Evolutionary conservation across 2,797 vertebrate genomes (phyloP).

Genomic region (Pampus argenteus): DNA sequence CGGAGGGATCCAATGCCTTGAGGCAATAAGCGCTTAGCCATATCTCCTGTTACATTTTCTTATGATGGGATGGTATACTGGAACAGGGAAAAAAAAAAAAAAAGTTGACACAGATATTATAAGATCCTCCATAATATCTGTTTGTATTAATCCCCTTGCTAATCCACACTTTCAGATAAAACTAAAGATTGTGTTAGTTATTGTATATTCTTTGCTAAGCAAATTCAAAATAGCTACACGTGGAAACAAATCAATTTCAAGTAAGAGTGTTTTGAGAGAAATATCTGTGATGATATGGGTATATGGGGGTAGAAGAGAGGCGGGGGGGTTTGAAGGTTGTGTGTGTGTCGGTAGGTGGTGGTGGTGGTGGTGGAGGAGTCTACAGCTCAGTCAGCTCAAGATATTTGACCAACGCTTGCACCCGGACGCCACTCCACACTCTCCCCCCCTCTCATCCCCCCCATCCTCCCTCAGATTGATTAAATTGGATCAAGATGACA

Average conservation of each 20-base stretch:
- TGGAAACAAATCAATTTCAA: slow-evolving; percentile 6
- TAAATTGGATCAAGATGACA: slow-evolving; percentile 99
- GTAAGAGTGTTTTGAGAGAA: background rate
- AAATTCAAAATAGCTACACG: background rate
- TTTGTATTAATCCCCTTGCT: slow-evolving; percentile 8
- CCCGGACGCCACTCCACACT: slow-evolving; percentile 79
- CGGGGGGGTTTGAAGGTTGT: background rate
- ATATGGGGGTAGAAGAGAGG: background rate
- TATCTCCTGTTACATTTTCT: slow-evolving; percentile 53
- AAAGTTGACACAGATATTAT: slow-evolving; percentile 17
- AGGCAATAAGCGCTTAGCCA: slow-evolving; percentile 33
- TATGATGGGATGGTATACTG: slow-evolving; percentile 20
- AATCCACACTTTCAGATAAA: background rate
- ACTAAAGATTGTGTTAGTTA: background rate
- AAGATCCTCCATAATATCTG: slow-evolving; percentile 3
- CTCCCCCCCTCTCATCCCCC: slow-evolving; percentile 35
- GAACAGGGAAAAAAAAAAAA: slow-evolving; percentile 7
- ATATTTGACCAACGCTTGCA: slow-evolving; percentile 96
- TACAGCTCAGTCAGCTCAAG: slow-evolving; percentile 86
- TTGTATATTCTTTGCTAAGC: background rate
- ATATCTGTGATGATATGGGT: background rate
- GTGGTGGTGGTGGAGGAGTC: slow-evolving; percentile 9
- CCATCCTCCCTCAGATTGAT: slow-evolving; percentile 93
- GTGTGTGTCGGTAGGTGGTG: slow-evolving; percentile 19
- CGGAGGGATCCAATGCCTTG: slow-evolving; percentile 33